Percentiles rank a stretch among this genome's conserved stretches.
These are phyloP conservation scores for Numenius arquata DNA, from an alignment of 2,113 vertebrate genomes.

Conservation along the genomic window DNA sequence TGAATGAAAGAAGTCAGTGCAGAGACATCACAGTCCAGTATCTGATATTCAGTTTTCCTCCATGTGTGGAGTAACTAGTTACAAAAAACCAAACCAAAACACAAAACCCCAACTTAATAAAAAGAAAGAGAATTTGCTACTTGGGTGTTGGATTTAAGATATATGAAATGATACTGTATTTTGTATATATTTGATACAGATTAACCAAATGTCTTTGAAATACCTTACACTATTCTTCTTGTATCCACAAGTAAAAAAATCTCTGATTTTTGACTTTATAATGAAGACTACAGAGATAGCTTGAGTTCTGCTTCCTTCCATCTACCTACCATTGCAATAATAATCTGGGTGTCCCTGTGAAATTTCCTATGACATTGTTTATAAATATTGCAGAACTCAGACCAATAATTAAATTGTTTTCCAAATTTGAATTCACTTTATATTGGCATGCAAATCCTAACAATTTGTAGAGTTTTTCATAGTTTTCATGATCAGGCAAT, in stretches of 20 bases:
- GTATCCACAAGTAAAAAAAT: neutral
- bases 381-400: neutral
- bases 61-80: neutral
- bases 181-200: neutral
- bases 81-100: neutral
- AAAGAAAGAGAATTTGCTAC: neutral
- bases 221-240: neutral
- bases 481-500: neutral
- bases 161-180: neutral
- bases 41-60: neutral
- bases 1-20: neutral
- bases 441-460: neutral
- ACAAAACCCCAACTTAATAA: neutral
- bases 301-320: neutral
- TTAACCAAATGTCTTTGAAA: neutral
- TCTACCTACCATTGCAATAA: neutral
- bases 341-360: accelerated
- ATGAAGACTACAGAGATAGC: neutral
- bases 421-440: neutral
- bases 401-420: neutral
- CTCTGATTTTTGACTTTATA: neutral
- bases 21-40: neutral
- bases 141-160: neutral
- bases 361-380: neutral
- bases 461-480: neutral